Evolutionary conservation across 2,113 vertebrate species (phyloP).

Genomic region (Hippopotamus amphibius): DNA sequence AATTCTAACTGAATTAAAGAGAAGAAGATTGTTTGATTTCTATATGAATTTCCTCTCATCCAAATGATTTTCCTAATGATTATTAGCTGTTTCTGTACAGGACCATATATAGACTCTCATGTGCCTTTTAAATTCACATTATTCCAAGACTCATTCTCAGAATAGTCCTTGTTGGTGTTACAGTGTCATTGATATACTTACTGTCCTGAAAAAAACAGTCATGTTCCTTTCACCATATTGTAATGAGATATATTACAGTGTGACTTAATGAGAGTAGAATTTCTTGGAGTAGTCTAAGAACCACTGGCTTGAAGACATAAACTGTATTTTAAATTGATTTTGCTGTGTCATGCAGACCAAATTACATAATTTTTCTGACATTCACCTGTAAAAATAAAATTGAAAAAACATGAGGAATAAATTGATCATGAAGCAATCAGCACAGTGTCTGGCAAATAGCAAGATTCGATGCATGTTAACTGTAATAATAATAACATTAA

Average conservation of each 20-base stretch:
- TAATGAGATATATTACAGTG: neutral
- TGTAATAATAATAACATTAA: neutral
- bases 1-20: neutral
- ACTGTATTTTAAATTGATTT: neutral
- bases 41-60: neutral
- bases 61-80: neutral
- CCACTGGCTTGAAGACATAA: neutral
- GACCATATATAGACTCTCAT: neutral
- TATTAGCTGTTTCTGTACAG: neutral
- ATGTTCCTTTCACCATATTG: neutral
- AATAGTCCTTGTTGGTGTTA: neutral
- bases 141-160: neutral
- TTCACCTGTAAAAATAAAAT: neutral
- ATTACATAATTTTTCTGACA: neutral
- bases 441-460: neutral
- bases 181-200: neutral
- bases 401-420: neutral
- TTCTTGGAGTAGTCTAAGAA: neutral
- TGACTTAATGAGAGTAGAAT: neutral
- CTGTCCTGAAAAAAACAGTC: neutral
- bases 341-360: neutral
- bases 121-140: neutral
- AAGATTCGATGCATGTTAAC: neutral
- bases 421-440: neutral
- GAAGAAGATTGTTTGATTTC: neutral